Evolutionary conservation across 2,113 vertebrate species (phyloP), one percentile per base, ranked within the genome.

Genomic region (Ovis canadensis): DNA sequence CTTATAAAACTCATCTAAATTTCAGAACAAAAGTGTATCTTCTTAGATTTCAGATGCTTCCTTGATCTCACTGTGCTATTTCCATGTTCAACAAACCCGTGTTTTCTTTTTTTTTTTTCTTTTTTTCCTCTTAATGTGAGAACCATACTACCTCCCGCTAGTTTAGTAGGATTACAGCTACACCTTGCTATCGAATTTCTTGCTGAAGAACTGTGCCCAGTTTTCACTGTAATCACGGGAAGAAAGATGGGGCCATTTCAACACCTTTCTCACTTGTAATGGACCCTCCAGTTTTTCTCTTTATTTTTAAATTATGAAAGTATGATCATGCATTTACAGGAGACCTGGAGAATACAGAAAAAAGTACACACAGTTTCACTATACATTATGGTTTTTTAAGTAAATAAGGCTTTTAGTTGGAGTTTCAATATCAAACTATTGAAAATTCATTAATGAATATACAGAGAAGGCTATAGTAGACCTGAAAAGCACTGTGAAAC

Each of bases 1-100:
- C 92, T 97, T 97, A 88, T 5, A 96, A 97, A 98, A 97, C 89
- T 80, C 64, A 84, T 92, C 71, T 91, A 88, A 74, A 96, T 97
- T 96, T 96, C 97, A 97, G 94, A 97, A 91, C 89, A 91, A 60
- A 95, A 95, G 27, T 59, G 67, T 83, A 74, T 94, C 77, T 83
- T 83, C 84, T 93, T 31, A 81, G 86, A 84, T 89, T 97, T 93
- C 94, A 96, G 71, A 93, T 67, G 43, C 9, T 80, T 62, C 93
- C 88, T 89, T 96, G 86, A 97, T 96, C 91, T 82, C 83, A 9
- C 92, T n/a, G 15, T 45, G 52, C 64, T 90, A 80, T 81, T 95
- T 81, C 86, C 83, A 87, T 93, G 93, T 93, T 90, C 78, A 84
- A 55, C 19, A 94, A 57, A 52, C 87, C 54, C 19, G 7, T 27